Percentiles rank a stretch among this genome's conserved stretches.
phyloP scores from a whole-genome alignment of 2,797 vertebrate genomes.

The Buphagus erythrorhynchus region DNA sequence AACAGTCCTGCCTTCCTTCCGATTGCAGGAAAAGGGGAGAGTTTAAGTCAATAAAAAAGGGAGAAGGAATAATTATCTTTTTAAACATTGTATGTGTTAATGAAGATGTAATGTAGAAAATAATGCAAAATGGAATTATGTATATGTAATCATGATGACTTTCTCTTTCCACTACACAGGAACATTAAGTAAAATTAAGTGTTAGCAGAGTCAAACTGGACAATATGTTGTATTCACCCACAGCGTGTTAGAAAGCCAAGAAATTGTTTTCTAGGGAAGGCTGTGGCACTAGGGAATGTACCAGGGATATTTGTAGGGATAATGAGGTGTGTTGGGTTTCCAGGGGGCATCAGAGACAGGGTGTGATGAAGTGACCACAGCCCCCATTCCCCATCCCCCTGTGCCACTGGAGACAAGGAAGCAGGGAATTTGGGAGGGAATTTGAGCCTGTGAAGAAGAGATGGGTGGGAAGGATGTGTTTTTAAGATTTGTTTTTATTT shows the following conservation, averaged over 20 bases:
- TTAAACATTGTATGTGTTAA: not conserved
- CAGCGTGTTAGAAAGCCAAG: not conserved
- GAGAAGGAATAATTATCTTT: not conserved
- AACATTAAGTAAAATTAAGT: not conserved
- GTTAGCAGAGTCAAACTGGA: not conserved
- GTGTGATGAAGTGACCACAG: accelerated
- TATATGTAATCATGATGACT: not conserved
- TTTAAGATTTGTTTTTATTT: not conserved
- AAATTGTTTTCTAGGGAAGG: not conserved
- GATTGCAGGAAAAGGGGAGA: accelerated
- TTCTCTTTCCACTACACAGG: not conserved
- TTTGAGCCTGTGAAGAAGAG: not conserved
- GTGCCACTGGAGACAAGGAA: no score
- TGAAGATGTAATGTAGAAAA: not conserved
- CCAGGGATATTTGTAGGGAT: not conserved
- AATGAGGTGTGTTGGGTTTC: not conserved
- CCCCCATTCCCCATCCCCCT: not conserved
- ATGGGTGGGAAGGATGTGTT: not conserved
- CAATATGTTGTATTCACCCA: not conserved
- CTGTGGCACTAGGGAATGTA: not conserved
- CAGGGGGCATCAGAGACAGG: not conserved
- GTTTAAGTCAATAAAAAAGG: not conserved
- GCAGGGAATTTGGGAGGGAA: not conserved
- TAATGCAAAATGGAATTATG: not conserved
- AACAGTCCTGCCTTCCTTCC: not conserved